Percentiles rank a stretch among this genome's conserved stretches.
Evolutionary conservation across 2,888 invertebrate genomes (phyloP).

Genomic region (Ophion costatus): DNA sequence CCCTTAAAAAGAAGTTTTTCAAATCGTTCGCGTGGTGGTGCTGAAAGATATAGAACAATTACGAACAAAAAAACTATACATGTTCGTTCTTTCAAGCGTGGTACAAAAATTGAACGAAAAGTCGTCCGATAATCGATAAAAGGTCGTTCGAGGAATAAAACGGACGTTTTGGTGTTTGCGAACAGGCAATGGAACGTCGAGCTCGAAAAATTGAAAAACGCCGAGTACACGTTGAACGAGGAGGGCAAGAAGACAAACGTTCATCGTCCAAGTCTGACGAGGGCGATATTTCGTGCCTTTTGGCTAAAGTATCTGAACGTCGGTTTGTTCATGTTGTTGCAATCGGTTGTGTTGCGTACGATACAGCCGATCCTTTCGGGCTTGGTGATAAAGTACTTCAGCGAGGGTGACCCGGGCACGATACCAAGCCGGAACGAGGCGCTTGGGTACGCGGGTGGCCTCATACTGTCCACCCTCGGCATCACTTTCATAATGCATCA

Average conservation of each 20-base stretch:
- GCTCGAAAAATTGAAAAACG: conserved; percentile 72
- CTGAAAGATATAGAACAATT: not conserved
- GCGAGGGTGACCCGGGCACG: not conserved
- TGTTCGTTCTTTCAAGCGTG: not conserved
- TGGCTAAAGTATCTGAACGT: conserved; percentile 74
- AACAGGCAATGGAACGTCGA: conserved; percentile 83
- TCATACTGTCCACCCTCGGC: conserved; percentile 81
- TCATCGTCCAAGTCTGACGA: conserved; percentile 82
- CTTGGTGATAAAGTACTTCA: conserved; percentile 76
- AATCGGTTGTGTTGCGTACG: conserved; percentile 60
- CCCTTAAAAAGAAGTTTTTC: too few species aligned
- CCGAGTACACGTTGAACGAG: conserved; percentile 55
- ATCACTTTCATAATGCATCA: conserved; percentile 83
- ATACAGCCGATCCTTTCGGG: conserved; percentile 75
- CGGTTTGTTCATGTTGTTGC: conserved; percentile 64
- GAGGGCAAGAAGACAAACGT: conserved; percentile 64
- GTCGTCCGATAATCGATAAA: not conserved
- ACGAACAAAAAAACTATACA: not conserved
- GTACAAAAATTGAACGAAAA: not conserved
- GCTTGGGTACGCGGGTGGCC: conserved; percentile 71
- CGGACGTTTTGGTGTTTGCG: not conserved
- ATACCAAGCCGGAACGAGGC: conserved; percentile 79
- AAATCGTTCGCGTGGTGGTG: too few species aligned
- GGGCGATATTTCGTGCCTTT: conserved; percentile 83
- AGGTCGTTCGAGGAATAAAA: not conserved